phyloP scores from a whole-genome alignment of 2,888 invertebrate species.

The Ctenicera cuprea region DNA sequence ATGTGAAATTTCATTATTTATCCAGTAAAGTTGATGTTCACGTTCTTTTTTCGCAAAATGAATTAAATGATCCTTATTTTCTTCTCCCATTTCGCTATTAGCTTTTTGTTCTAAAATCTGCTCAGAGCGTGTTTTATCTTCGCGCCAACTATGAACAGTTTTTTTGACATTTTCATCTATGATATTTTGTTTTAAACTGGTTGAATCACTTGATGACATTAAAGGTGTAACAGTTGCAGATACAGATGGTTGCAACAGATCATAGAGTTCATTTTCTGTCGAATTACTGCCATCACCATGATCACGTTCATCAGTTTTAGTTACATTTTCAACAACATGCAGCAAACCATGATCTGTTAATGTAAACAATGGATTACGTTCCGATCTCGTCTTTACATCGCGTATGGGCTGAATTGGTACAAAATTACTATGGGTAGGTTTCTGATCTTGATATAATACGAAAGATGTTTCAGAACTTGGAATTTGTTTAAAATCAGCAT shows the following conservation, averaged over 20 bases:
- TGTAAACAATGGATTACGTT: conserved; percentile 33
- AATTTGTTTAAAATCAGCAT: not conserved
- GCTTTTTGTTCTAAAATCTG: conserved; percentile 68
- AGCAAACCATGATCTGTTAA: conserved; percentile 4
- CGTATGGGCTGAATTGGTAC: not conserved
- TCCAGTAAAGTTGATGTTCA: conserved; percentile 76
- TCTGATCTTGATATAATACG: not conserved
- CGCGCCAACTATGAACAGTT: conserved; percentile 70
- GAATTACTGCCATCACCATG: conserved; percentile 25
- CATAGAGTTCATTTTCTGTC: conserved; percentile 23
- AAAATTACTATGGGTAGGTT: not conserved
- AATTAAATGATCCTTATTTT: conserved; percentile 60
- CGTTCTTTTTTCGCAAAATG: conserved; percentile 74
- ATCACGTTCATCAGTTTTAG: not conserved
- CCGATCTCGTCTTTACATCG: not conserved
- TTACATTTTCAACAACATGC: not conserved
- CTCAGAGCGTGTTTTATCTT: conserved; percentile 73
- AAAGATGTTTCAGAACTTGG: not conserved
- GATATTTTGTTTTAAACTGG: conserved; percentile 47
- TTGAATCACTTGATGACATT: not conserved
- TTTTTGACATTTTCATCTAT: conserved; percentile 52
- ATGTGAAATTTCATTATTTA: conserved; percentile 76
- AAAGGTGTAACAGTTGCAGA: not conserved
- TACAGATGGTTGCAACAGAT: not conserved
- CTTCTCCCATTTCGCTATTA: not conserved